Percentiles rank a stretch among this genome's conserved stretches.
These are phyloP conservation scores for Labeo rohita DNA, from an alignment of 2,113 vertebrate species.

Conservation along the genomic window DNA sequence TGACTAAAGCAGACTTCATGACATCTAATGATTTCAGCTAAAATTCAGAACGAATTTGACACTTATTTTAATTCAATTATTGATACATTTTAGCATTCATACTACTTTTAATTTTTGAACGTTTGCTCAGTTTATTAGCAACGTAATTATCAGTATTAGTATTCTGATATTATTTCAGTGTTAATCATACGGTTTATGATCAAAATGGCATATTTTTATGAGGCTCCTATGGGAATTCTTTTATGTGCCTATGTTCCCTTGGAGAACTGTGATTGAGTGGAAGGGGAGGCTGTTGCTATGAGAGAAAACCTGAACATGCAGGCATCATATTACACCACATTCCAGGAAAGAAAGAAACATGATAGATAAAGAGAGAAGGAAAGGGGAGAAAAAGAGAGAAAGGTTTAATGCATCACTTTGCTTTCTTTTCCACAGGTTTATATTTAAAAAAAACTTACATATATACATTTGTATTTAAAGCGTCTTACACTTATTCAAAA, in stretches of 20 bases:
- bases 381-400: not conserved
- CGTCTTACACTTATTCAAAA: not conserved
- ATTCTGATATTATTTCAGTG: not conserved
- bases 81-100: not conserved
- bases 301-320: conserved; percentile 13
- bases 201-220: not conserved
- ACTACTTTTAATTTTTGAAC: not conserved
- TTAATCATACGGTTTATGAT: not conserved
- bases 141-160: not conserved
- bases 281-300: conserved; percentile 5
- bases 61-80: not conserved
- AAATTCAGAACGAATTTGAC: not conserved
- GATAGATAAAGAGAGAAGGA: not conserved
- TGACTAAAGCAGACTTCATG: not conserved
- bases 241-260: not conserved
- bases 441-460: not conserved
- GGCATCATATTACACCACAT: conserved; percentile 39
- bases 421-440: not conserved
- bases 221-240: not conserved
- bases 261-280: not conserved
- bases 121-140: not conserved
- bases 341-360: conserved; percentile 17
- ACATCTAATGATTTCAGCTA: not conserved
- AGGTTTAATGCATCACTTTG: not conserved
- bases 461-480: not conserved